A percentile compares a stretch with the other conserved stretches of the same genome.
These are phyloP conservation scores for Nibea albiflora DNA, from an alignment of 2,113 vertebrate genomes.

Conservation along the genomic window DNA sequence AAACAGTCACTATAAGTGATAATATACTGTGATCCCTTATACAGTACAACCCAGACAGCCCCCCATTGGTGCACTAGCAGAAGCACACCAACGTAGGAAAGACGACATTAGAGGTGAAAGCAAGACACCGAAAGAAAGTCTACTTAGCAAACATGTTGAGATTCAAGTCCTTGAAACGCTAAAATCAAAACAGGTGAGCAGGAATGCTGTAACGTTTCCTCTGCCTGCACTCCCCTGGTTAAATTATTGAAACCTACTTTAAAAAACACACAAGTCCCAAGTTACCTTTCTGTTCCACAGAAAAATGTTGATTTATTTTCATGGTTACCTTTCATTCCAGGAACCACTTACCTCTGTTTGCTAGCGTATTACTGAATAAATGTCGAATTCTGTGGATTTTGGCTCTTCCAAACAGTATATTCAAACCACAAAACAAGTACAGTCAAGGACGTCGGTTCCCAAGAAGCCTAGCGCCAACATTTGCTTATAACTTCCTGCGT, in stretches of 20 bases:
- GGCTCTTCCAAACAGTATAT: neutral
- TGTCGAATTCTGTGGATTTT: constrained; percentile 22
- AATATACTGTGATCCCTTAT: neutral
- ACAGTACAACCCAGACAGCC: neutral
- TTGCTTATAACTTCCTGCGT: constrained; percentile 44
- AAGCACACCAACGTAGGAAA: neutral
- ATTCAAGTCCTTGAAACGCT: constrained; percentile 46
- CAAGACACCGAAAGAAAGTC: constrained; percentile 11
- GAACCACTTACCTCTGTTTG: constrained; percentile 35
- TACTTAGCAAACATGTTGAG: neutral
- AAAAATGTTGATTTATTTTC: constrained; percentile 41
- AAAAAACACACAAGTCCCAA: constrained; percentile 33
- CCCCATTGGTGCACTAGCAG: neutral
- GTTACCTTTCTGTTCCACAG: constrained; percentile 24
- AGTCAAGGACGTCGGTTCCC: constrained; percentile 43
- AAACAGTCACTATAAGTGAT: constrained; percentile 3
- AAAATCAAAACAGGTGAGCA: constrained; percentile 32
- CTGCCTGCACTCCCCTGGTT: constrained; percentile 18
- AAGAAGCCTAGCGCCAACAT: constrained; percentile 36
- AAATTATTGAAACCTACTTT: constrained; percentile 44
- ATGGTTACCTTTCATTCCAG: constrained; percentile 30
- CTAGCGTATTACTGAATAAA: neutral
- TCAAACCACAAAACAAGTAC: constrained; percentile 9
- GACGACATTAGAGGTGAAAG: constrained; percentile 8
- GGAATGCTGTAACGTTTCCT: constrained; percentile 26